Evolutionary conservation across 1,140 invertebrate genomes (phyloP).

Genomic region (Chironomus tepperi): DNA sequence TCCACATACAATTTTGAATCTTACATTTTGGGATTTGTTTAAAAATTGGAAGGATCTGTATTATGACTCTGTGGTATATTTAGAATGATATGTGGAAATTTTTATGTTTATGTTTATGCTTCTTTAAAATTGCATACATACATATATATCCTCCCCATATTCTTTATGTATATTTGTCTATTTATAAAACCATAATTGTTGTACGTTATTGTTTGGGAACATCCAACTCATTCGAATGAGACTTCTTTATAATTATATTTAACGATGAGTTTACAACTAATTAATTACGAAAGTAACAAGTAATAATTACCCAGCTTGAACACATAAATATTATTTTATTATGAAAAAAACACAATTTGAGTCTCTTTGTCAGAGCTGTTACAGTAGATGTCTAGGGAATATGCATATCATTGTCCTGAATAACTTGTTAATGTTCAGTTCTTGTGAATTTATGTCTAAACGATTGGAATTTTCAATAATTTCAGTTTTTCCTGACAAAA

Average conservation of each 20-base stretch:
- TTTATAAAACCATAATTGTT: background rate
- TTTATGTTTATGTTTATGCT: background rate
- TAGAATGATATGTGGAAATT: background rate
- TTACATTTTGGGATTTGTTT: slow-evolving; percentile 75
- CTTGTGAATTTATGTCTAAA: too few relatives aligned
- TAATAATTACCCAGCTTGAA: background rate
- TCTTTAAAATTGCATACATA: background rate
- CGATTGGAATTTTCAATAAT: too few relatives aligned
- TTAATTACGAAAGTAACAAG: slow-evolving; percentile 3
- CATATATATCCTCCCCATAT: background rate
- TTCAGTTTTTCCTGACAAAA: too few relatives aligned
- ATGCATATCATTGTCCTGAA: too few relatives aligned
- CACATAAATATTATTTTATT: slow-evolving; percentile 4
- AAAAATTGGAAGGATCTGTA: slow-evolving; percentile 35
- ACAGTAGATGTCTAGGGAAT: too few relatives aligned
- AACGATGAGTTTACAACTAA: slow-evolving; percentile 1
- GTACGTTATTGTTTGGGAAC: background rate
- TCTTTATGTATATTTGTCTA: background rate
- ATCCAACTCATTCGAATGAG: background rate
- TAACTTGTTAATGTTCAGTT: too few relatives aligned
- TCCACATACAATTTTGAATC: slow-evolving; percentile 69
- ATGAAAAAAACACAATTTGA: background rate
- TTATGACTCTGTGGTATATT: background rate
- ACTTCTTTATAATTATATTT: background rate
- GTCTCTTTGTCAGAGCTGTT: background rate